A percentile compares a stretch with the other conserved stretches of the same genome.
Conservation (phyloP, 2,797 vertebrate genomes). For the Cryptoblepharus egeriae region DNA sequence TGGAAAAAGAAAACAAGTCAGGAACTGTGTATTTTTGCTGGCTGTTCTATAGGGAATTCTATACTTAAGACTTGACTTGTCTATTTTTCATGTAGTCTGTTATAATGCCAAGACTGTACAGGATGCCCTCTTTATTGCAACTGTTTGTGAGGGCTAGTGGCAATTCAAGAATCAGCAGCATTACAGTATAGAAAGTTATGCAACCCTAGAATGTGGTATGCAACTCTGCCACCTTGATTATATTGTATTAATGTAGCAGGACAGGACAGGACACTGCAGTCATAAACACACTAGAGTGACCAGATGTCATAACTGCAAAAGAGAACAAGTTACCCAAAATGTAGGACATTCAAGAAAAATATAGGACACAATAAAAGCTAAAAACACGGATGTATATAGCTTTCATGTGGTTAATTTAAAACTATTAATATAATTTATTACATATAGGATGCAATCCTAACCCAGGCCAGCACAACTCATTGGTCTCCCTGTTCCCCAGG, state of each 20-base stretch:
- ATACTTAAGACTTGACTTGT: constrained; percentile 50
- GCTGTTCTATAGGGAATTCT: constrained; percentile 56
- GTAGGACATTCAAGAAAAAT: too few species aligned
- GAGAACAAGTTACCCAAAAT: too few species aligned
- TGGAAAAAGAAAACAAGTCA: constrained; percentile 43
- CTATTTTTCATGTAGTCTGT: constrained; percentile 68
- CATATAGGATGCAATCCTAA: too few species aligned
- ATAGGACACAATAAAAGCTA: too few species aligned
- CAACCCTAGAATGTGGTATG: constrained; percentile 42
- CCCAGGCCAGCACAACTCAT: too few species aligned
- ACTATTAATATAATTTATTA: too few species aligned
- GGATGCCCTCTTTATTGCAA: constrained; percentile 58
- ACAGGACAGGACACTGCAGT: too few species aligned
- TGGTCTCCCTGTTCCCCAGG: too few species aligned
- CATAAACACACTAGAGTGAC: too few species aligned
- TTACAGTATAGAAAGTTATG: constrained; percentile 40
- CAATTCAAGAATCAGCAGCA: constrained; percentile 50
- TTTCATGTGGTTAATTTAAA: too few species aligned
- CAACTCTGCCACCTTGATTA: constrained; percentile 46
- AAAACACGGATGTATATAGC: too few species aligned
- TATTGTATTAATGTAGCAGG: constrained; percentile 46
- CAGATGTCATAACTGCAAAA: too few species aligned
- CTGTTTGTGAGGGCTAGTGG: constrained; percentile 61
- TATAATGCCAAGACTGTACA: constrained; percentile 55
- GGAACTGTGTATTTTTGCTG: constrained; percentile 43